Percentiles rank a stretch among this genome's conserved stretches.
Evolutionary conservation across 2,113 vertebrate species (phyloP).

Genomic region (Carassius auratus): DNA sequence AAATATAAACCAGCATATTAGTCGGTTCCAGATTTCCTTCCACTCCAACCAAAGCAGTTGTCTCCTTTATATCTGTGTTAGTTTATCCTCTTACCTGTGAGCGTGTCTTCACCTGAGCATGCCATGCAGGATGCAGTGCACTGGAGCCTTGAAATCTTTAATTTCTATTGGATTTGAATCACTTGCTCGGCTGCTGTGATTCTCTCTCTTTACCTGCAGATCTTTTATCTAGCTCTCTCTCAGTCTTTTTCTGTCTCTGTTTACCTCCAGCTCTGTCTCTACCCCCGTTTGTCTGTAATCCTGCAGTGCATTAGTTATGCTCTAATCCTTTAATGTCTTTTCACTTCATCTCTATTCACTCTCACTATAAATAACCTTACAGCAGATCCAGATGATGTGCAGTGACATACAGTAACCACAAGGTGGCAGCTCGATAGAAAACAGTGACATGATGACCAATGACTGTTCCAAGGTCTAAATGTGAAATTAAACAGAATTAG

Average conservation of each 20-base stretch:
- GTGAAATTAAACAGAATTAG: background rate
- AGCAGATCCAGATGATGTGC: constrained; percentile 23
- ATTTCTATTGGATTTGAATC: background rate
- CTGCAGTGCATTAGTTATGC: constrained; percentile 68
- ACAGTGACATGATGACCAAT: background rate
- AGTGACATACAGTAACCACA: background rate
- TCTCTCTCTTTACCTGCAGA: background rate
- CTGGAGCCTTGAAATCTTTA: background rate
- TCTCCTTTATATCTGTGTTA: background rate
- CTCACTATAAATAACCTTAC: constrained; percentile 61
- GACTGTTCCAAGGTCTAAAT: background rate
- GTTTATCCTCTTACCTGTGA: constrained; percentile 18
- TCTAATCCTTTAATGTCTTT: constrained; percentile 79
- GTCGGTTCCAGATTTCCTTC: background rate
- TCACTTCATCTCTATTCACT: constrained; percentile 64
- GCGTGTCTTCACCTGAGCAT: background rate
- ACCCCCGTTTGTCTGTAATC: constrained; percentile 65
- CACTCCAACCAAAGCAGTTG: background rate
- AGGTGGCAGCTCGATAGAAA: background rate
- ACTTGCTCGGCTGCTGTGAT: background rate
- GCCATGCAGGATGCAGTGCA: background rate
- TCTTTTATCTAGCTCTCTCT: constrained; percentile 17
- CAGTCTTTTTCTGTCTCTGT: background rate
- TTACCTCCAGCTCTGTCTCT: constrained; percentile 48
- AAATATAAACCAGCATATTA: background rate